These are phyloP conservation scores for Crypturellus tataupa DNA, from an alignment of 2,797 vertebrate genomes.

Conservation along the genomic window DNA sequence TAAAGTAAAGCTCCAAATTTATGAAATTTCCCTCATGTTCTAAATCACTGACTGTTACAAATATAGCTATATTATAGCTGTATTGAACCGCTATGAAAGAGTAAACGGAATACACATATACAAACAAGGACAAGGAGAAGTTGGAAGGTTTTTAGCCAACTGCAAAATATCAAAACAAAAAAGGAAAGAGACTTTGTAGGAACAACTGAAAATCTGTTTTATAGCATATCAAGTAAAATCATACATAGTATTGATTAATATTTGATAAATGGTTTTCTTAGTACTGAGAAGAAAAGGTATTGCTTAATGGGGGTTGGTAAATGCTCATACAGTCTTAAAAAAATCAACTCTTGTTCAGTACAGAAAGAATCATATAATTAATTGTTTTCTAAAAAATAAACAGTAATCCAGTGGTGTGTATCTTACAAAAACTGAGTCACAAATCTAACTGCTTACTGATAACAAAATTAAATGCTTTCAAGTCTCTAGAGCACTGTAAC, in stretches of 20 bases:
- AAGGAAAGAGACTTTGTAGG: neutral
- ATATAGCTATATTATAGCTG: neutral
- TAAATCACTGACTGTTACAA: neutral
- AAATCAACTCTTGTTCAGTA: neutral
- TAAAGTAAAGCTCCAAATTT: neutral
- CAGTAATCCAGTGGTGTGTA: neutral
- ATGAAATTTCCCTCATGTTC: neutral
- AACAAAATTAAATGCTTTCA: neutral
- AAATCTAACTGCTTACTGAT: neutral
- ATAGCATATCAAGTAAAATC: neutral
- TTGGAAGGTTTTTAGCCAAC: neutral
- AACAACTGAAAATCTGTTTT: neutral
- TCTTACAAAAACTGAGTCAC: neutral
- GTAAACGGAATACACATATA: neutral
- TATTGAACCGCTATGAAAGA: neutral
- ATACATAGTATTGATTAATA: neutral
- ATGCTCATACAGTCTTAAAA: neutral
- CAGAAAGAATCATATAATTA: neutral
- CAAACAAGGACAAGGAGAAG: neutral
- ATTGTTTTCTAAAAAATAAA: neutral
- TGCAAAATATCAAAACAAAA: neutral
- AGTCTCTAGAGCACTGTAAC: neutral
- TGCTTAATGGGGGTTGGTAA: neutral
- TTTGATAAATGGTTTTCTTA: neutral
- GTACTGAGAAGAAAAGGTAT: neutral